Percentiles rank a stretch among this genome's conserved stretches.
These are phyloP conservation scores for Coptotermes formosanus DNA, from an alignment of 1,140 invertebrate genomes.

Conservation along the genomic window DNA sequence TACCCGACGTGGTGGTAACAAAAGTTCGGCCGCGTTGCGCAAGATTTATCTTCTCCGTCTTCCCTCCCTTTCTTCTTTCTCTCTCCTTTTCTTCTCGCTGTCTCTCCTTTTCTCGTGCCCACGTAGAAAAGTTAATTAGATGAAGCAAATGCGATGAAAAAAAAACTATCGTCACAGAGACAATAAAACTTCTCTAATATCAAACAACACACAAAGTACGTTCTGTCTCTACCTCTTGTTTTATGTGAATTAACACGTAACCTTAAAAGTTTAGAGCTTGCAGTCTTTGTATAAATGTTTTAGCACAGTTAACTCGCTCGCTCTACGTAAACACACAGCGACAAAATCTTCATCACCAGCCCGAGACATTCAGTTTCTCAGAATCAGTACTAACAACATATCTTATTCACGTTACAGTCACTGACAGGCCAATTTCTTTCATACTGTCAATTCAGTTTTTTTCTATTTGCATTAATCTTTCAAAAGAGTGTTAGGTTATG, in stretches of 20 bases:
- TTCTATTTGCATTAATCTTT: no score
- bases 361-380: not conserved
- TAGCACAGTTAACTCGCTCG: not conserved
- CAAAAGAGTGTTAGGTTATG: no score
- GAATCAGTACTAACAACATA: not conserved
- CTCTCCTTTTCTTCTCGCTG: not conserved
- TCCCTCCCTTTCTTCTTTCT: not conserved
- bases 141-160: not conserved
- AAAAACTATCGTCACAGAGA: not conserved
- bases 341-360: not conserved
- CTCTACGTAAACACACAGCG: no score
- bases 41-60: not conserved
- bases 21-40: not conserved
- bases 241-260: constrained; percentile 10
- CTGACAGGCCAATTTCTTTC: no score
- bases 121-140: constrained; percentile 19
- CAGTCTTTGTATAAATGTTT: not conserved
- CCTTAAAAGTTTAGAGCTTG: not conserved
- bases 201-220: not conserved
- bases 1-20: not conserved
- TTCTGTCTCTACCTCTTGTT: not conserved
- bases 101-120: not conserved
- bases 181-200: constrained; percentile 9
- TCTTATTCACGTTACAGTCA: not conserved
- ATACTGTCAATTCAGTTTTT: no score